Percentiles rank a stretch among this genome's conserved stretches.
phyloP scores from a whole-genome alignment of 2,797 vertebrate genomes.

The Cetoscarus ocellatus region DNA sequence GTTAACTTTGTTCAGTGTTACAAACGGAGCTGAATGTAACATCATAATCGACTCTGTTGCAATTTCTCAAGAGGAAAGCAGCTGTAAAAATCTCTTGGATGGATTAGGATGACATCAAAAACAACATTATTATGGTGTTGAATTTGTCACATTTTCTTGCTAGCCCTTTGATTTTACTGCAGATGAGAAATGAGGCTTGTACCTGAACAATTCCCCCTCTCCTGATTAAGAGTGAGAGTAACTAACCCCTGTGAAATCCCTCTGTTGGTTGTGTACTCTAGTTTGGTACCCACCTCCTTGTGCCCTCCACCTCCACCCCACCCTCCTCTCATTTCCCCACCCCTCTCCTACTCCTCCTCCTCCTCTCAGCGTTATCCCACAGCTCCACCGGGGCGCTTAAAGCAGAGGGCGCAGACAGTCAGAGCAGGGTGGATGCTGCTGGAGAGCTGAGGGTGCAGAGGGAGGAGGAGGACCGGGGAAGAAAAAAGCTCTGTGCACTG shows the following conservation, averaged over 20 bases:
- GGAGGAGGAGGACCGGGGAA: not conserved
- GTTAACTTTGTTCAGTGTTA: too few species aligned
- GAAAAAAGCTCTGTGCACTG: slow-evolving; percentile 1
- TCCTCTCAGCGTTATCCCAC: slow-evolving; percentile 35
- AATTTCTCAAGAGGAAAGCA: too few species aligned
- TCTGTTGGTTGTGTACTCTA: not conserved
- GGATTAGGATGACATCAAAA: too few species aligned
- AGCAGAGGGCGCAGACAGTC: slow-evolving; percentile 38
- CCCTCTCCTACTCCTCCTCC: slow-evolving; percentile 30
- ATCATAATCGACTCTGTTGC: too few species aligned
- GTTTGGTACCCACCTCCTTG: slow-evolving; percentile 38
- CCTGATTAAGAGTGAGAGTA: not conserved
- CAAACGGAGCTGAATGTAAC: too few species aligned
- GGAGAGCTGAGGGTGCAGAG: slow-evolving; percentile 1
- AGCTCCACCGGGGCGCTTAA: slow-evolving; percentile 54
- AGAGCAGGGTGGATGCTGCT: slow-evolving; percentile 11
- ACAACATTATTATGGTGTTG: too few species aligned
- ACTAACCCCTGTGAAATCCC: not conserved
- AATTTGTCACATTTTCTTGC: too few species aligned
- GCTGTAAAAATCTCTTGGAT: too few species aligned
- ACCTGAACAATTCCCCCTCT: not conserved
- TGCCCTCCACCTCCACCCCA: slow-evolving; percentile 36
- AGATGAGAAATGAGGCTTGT: too few species aligned
- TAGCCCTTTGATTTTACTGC: too few species aligned
- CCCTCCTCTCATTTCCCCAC: slow-evolving; percentile 28